A percentile compares a stretch with the other conserved stretches of the same genome.
Evolutionary conservation across 2,113 vertebrate genomes (phyloP).

Genomic region (Hyaena hyaena): DNA sequence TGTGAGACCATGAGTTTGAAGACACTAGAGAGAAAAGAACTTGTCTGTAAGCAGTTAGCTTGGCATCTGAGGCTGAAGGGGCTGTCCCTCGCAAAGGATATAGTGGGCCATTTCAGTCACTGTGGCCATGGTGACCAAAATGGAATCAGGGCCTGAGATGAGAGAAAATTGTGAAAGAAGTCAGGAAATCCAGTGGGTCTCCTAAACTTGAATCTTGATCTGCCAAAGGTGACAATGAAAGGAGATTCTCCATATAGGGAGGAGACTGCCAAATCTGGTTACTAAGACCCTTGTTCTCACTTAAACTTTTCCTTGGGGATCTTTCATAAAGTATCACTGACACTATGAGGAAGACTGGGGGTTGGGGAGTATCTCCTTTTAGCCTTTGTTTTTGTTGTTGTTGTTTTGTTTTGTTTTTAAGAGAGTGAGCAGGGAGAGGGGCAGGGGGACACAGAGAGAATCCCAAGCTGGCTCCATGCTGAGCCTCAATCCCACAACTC

Average conservation of each 20-base stretch:
- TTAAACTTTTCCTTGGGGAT: slow-evolving; percentile 6
- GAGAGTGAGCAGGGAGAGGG: neutral
- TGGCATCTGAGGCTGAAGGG: neutral
- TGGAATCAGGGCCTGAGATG: neutral
- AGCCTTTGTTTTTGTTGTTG: neutral
- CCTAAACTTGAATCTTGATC: neutral
- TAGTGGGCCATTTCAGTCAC: neutral
- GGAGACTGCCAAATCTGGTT: neutral
- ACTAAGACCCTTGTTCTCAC: neutral
- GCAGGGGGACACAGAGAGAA: neutral
- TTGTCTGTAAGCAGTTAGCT: neutral
- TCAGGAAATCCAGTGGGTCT: neutral
- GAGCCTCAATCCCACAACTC: neutral
- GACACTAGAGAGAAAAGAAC: slow-evolving; percentile 1
- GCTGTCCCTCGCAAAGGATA: neutral
- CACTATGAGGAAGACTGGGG: neutral
- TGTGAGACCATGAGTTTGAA: neutral
- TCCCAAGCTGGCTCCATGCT: neutral
- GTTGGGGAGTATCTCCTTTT: neutral
- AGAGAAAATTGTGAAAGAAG: neutral
- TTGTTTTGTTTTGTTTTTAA: neutral
- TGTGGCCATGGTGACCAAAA: neutral
- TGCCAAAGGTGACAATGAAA: slow-evolving; percentile 26
- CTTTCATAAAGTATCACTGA: neutral
- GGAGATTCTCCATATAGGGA: neutral